These are phyloP conservation scores for Lordiphosa collinella DNA, from an alignment of 1,140 invertebrate genomes.

Conservation along the genomic window DNA sequence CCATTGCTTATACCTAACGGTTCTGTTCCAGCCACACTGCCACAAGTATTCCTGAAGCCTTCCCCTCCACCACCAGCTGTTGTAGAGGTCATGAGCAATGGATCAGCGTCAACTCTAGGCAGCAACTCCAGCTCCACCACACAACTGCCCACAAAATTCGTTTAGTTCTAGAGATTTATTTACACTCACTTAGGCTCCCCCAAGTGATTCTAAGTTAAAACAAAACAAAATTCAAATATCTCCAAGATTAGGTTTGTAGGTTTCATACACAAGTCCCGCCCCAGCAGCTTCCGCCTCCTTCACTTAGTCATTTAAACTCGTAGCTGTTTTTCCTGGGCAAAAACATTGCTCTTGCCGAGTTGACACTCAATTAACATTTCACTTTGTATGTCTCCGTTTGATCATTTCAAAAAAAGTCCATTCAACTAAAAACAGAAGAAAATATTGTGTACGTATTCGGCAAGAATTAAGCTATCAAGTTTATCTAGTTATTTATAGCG, in stretches of 20 bases:
- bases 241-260: constrained; percentile 1
- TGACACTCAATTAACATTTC: background rate
- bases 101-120: constrained; percentile 22
- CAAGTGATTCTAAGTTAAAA: constrained; percentile 29
- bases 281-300: background rate
- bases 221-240: background rate
- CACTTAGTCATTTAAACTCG: background rate
- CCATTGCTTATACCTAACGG: constrained; percentile 14
- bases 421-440: background rate
- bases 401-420: constrained; percentile 7
- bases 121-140: constrained; percentile 18
- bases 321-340: background rate
- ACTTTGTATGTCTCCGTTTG: background rate
- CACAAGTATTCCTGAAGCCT: constrained; percentile 76
- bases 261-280: background rate
- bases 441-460: constrained; percentile 25
- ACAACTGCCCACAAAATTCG: constrained; percentile 61
- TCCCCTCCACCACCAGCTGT: constrained; percentile 45
- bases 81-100: constrained; percentile 17
- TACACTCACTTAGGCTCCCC: constrained; percentile 17
- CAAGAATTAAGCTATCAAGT: constrained; percentile 44
- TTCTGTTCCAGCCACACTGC: constrained; percentile 52
- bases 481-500: constrained; percentile 69
- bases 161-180: constrained; percentile 24
- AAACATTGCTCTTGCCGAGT: background rate